These are phyloP conservation scores for Capricornis sumatraensis DNA, from an alignment of 2,113 vertebrate species.

Conservation along the genomic window DNA sequence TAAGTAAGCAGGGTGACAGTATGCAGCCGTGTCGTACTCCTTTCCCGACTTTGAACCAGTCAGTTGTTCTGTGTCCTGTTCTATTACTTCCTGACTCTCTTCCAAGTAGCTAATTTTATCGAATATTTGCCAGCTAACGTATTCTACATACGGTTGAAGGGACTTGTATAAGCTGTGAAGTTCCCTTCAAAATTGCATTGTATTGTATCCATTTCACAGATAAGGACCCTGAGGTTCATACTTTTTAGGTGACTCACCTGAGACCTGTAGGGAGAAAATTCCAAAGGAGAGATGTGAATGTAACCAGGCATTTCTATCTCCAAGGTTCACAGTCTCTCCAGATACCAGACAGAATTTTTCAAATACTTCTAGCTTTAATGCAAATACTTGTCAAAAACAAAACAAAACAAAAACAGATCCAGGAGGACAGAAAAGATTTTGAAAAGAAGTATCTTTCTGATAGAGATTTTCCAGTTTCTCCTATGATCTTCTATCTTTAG, in stretches of 20 bases:
- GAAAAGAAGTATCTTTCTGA: not conserved
- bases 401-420: not conserved
- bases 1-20: not conserved
- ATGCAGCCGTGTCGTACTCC: not conserved
- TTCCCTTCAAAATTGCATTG: not conserved
- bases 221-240: not conserved
- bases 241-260: not conserved
- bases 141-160: not conserved
- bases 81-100: not conserved
- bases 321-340: not conserved
- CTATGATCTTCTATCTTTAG: not conserved
- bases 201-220: not conserved
- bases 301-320: not conserved
- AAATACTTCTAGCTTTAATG: not conserved
- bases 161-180: not conserved
- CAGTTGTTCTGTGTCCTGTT: not conserved
- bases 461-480: not conserved
- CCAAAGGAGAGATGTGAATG: not conserved
- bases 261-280: not conserved
- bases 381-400: not conserved
- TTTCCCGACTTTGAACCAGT: not conserved
- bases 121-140: not conserved
- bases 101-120: not conserved
- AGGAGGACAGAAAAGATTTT: not conserved
- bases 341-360: not conserved